Evolutionary conservation across 2,113 vertebrate species (phyloP).

Genomic region (Spilogale gracilis): DNA sequence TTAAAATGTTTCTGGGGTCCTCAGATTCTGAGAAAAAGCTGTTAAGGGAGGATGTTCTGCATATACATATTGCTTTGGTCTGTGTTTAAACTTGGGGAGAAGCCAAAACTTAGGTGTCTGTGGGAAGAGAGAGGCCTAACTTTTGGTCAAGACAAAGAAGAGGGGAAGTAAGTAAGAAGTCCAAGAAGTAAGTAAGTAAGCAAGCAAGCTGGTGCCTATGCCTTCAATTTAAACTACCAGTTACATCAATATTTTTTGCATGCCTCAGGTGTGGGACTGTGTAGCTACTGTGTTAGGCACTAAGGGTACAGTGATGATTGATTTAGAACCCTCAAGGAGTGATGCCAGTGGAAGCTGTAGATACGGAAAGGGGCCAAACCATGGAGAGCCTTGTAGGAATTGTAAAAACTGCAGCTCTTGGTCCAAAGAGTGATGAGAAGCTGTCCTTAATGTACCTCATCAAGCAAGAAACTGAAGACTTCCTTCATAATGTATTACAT

Average conservation of each 20-base stretch:
- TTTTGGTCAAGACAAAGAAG: not conserved
- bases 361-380: not conserved
- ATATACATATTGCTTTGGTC: not conserved
- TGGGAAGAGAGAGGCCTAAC: not conserved
- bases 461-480: not conserved
- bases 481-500: not conserved
- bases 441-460: not conserved
- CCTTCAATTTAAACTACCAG: not conserved
- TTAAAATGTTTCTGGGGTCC: not conserved
- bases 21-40: not conserved
- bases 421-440: not conserved
- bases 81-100: not conserved
- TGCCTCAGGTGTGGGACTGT: not conserved
- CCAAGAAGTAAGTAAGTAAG: too few species aligned
- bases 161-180: not conserved
- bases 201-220: too few species aligned
- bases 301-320: not conserved
- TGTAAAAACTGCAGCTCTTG: not conserved
- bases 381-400: not conserved
- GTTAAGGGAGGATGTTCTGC: not conserved
- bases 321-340: not conserved
- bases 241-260: not conserved
- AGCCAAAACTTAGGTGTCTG: not conserved
- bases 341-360: not conserved
- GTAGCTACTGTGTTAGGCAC: not conserved